Percentiles rank a stretch among this genome's conserved stretches.
phyloP scores from a whole-genome alignment of 2,888 invertebrate species.

The Macrophya annulata region DNA sequence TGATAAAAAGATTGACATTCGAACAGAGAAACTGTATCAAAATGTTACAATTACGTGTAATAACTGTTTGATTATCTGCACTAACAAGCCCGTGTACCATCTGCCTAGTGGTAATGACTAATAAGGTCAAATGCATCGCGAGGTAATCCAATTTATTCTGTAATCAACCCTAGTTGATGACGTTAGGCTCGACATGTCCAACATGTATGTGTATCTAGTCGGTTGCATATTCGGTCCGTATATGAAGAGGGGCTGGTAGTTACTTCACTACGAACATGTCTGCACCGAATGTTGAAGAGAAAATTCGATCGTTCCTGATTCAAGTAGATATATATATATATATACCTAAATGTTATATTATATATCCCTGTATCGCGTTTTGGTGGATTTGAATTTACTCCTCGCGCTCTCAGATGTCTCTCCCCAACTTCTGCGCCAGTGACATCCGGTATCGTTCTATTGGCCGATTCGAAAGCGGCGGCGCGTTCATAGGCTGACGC shows the following conservation, averaged over 20 bases:
- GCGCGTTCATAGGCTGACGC: slow-evolving; percentile 65
- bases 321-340: background rate
- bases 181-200: slow-evolving; percentile 6
- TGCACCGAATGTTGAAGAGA: background rate
- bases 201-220: background rate
- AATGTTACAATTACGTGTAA: background rate
- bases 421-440: slow-evolving; percentile 51
- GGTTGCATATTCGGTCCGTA: background rate
- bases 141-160: slow-evolving; percentile 23
- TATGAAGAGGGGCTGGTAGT: background rate
- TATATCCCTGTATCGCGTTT: background rate
- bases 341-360: too few relatives aligned
- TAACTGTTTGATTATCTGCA: background rate
- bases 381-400: background rate
- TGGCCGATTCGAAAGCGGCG: slow-evolving; percentile 60
- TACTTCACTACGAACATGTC: background rate
- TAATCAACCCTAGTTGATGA: slow-evolving; percentile 27
- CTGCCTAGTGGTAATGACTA: background rate
- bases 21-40: background rate
- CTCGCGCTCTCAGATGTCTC: slow-evolving; percentile 19
- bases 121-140: slow-evolving; percentile 31
- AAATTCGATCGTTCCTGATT: slow-evolving; percentile 1
- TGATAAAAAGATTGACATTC: too few relatives aligned
- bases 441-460: slow-evolving; percentile 62
- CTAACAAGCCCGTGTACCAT: background rate